Evolutionary conservation across 2,888 invertebrate species (phyloP), one percentile per base, ranked within the genome.

Genomic region (Eilema depressum): DNA sequence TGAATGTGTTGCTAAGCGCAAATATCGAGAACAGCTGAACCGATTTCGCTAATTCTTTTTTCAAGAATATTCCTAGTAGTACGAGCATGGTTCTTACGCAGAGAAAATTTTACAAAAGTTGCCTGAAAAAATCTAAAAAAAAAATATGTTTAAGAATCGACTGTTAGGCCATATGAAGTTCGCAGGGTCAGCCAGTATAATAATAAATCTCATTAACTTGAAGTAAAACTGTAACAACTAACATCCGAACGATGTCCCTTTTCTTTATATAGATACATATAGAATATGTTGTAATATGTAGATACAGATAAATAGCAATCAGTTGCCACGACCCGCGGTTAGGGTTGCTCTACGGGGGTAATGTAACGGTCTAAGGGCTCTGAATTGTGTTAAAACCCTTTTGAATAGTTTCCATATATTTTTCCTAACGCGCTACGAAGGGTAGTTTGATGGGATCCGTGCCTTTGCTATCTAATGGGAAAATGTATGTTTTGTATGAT

Each of bases 331-430:
- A 66, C 67, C 73, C 68, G 68, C 37, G 78, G 81, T 69, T 60
- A 61, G 76, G 76, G 71, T 63, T 72, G 67, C 76, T 76, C 81
- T 66, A 70, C 70, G 71, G 66, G 76, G 76, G 78, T 78, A 80
- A 83, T 81, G 72, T 81, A 71, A 83, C 76, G 81, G 75, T 76
- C 78, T 67, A 69, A 71, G 70, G 71, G 64, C 64, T 63, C 73
- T 80, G 81, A 83, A 80, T 80, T 81, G 81, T 83, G 76, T 83
- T 76, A 81, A 76, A 82, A 80, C 80, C 78, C 63, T 66, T 83
- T 83, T 75, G 71, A 70, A 76, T 83, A 75, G 74, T 76, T 64
- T 70, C 83, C 71, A 82, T 83, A 76, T 83, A 76, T 81, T 80
- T 81, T 82, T 78, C 71, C 56, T 68, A 76, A 80, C 63, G 72